Conservation (phyloP, 2,888 invertebrate genomes). For the Cantharis flavilabris region DNA sequence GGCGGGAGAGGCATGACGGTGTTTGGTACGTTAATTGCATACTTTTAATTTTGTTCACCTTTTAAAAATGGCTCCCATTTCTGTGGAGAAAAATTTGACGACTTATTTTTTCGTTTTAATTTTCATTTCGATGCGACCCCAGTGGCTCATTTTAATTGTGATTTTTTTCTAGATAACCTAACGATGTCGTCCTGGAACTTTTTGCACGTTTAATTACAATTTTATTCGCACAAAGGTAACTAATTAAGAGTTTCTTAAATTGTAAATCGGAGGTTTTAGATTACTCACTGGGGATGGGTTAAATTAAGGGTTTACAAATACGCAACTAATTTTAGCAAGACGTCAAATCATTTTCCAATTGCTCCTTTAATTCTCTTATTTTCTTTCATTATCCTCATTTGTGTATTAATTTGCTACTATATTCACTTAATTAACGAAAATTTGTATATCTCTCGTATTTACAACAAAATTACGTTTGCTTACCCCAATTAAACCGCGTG, state of each 20-base stretch:
- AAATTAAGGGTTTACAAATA: slow-evolving; percentile 8
- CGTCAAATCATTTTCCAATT: background rate
- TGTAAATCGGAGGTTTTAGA: slow-evolving; percentile 12
- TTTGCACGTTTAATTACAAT: slow-evolving; percentile 15
- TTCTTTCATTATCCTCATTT: slow-evolving; percentile 24
- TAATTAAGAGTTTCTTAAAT: slow-evolving; percentile 24
- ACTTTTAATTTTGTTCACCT: slow-evolving; percentile 37
- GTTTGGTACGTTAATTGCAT: slow-evolving; percentile 30
- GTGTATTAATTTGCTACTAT: slow-evolving; percentile 7
- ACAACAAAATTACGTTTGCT: background rate
- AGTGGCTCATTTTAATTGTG: background rate
- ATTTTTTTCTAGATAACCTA: background rate
- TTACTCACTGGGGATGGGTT: slow-evolving; percentile 9
- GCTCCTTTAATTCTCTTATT: slow-evolving; percentile 13
- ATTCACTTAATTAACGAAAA: background rate
- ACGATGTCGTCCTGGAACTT: background rate
- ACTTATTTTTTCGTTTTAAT: background rate
- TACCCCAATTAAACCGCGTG: background rate
- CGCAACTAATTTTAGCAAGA: background rate
- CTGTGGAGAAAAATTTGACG: slow-evolving; percentile 14
- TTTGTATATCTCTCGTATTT: background rate
- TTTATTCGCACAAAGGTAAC: slow-evolving; percentile 15
- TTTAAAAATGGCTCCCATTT: slow-evolving; percentile 48
- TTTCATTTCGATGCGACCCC: background rate
- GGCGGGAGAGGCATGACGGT: background rate